Evolutionary conservation across 2,797 vertebrate species (phyloP).

Genomic region (Astyanax mexicanus): DNA sequence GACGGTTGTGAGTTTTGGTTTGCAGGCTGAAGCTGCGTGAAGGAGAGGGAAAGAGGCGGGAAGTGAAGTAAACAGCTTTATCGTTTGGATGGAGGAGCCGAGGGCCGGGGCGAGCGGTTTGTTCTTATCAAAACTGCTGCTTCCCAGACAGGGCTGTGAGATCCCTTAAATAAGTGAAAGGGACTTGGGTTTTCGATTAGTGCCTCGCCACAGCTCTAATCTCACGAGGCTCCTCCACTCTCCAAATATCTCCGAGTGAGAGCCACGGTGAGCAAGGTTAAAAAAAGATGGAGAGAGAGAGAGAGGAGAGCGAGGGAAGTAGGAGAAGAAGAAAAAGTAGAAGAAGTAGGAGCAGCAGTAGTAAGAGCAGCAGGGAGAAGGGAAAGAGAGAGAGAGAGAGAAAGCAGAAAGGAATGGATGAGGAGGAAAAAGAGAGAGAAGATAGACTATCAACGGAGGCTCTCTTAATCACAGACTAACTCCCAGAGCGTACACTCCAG

Average conservation of each 20-base stretch:
- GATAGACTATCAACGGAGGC: slow-evolving; percentile 47
- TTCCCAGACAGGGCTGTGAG: slow-evolving; percentile 47
- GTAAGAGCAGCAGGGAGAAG: no score
- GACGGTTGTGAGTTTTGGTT: slow-evolving; percentile 27
- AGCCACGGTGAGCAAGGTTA: slow-evolving; percentile 39
- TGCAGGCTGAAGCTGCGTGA: slow-evolving; percentile 9
- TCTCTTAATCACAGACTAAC: slow-evolving; percentile 55
- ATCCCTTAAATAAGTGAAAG: slow-evolving; percentile 60
- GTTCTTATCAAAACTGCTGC: slow-evolving; percentile 59
- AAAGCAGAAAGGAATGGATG: slow-evolving; percentile 15
- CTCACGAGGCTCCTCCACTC: slow-evolving; percentile 42
- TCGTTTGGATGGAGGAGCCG: slow-evolving; percentile 39
- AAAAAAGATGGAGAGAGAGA: slow-evolving; percentile 28
- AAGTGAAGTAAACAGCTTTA: slow-evolving; percentile 60
- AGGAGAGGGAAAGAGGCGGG: slow-evolving; percentile 33
- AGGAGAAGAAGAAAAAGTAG: neutral
- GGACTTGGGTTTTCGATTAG: slow-evolving; percentile 62
- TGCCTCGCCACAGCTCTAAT: slow-evolving; percentile 55
- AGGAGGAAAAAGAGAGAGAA: slow-evolving; percentile 19
- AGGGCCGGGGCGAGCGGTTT: slow-evolving; percentile 46
- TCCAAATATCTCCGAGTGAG: slow-evolving; percentile 44
- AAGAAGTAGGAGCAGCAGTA: no score
- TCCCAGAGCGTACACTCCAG: slow-evolving; percentile 47
- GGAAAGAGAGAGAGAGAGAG: neutral
- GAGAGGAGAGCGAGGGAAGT: neutral